Base-by-base conservation (phyloP, 2,888 invertebrate species). In the Bellardia pandia region DNA sequence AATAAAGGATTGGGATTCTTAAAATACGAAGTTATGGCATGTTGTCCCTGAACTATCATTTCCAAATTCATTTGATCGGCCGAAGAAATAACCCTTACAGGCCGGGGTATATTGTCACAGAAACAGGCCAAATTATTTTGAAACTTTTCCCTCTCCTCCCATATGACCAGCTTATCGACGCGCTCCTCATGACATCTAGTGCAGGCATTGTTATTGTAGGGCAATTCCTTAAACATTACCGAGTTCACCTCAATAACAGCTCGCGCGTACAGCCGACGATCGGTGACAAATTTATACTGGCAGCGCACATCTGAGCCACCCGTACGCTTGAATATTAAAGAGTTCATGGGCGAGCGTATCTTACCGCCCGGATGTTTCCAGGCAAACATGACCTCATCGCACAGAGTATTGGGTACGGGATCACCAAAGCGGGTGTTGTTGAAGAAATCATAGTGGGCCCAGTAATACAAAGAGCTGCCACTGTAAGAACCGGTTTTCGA, bases 391-490 rank as follows among this genome's bases (percentile, higher is more conserved):
- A 97, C 96, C 92, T 98, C 98, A 91, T 98, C 98, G 92, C 98
- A 98, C 4, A 96, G 95, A 0, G 97, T 97, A 30, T 96, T 96
- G 0, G 95, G 95, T 0, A 98, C 96, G 0, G 97, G 96, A 88
- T 97, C 97, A 0, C 98, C 98, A 89, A 97, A 96, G 75, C 96
- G 96, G 0, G 97, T 98, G 91, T 98, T 97, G 93, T 98, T 98
- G 94, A 98, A 98, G 94, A 98, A 98, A 91, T 98, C 98, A 91
- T 98, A 98, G 92, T 98, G 98, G 0, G 98, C 98, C 98, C 98
- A 98, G 92, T 98, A 98, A 93, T 98, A 98, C 14, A 98, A 94
- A 0, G 98, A 98, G n/a, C 98, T 98, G 95, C 98, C 98, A 86
- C 98, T 97, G 90, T 98, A 98, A 89, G 98, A 98, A 33, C 98